Evolutionary conservation across 2,113 vertebrate genomes (phyloP), one percentile per base, ranked within the genome.

Genomic region (Chloropsis hardwickii): DNA sequence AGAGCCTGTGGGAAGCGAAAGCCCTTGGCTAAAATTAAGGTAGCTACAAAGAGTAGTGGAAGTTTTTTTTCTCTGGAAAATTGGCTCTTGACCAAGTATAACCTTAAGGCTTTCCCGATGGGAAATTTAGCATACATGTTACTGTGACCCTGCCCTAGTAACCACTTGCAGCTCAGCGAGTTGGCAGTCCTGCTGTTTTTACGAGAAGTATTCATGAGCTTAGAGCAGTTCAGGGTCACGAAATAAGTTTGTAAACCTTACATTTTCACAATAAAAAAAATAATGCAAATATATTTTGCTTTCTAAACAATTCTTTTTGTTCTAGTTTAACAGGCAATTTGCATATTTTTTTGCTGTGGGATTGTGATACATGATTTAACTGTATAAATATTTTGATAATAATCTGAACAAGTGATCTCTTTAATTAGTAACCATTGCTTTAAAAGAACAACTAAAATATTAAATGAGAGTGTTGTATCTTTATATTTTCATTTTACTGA

Each of bases 101-200:
- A 80, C 15, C 65, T 79, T 76, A 51, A 86, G 45, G 33, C 35
- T 64, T 91, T 37, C 27, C 44, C 3, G 0, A 3, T 8, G 28
- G 20, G 35, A 87, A 90, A 57, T n/a, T 22, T 8, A 22, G 27
- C 4, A 1, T 22, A 40, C 15, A 8, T 47, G 11, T 77, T 58
- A 8, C 64, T 70, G 35, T 91, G 58, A 85, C 56, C 12, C 29
- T 93, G 47, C 48, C 11, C 17, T 51, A 37, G 37, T 64, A 65
- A 24, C 27, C 42, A 4, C 37, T 77, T 54, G 12, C 5, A 42
- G 9, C 33, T 58, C 70, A 70, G 50, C 0, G 0, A 86, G 13
- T 18, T 73, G 12, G 3, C 11, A 78, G 35, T 60, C 56, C 19
- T 57, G 3, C 71, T 84, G 23, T 40, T 66, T 80, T 81, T 66